phyloP scores from a whole-genome alignment of 2,113 vertebrate species.

The Trematomus loennbergii region DNA sequence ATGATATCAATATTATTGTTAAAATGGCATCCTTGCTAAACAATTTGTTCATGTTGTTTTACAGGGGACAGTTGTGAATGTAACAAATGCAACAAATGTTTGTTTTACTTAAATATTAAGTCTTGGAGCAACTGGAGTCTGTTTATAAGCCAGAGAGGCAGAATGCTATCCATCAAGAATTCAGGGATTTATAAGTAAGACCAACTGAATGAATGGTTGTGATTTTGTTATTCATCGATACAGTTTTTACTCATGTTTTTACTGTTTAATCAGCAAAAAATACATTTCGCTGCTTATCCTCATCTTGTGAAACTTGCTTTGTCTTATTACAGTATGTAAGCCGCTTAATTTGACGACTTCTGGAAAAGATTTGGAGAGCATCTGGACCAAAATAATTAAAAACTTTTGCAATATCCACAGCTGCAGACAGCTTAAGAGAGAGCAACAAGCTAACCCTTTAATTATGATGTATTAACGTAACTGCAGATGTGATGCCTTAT shows the following conservation, averaged over 20 bases:
- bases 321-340: not conserved
- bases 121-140: not conserved
- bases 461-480: not conserved
- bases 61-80: not conserved
- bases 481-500: not conserved
- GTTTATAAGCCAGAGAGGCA: not conserved
- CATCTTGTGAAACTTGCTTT: not conserved
- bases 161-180: not conserved
- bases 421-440: not conserved
- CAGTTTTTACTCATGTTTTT: not conserved
- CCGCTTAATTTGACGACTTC: not conserved
- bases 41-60: not conserved
- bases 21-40: not conserved
- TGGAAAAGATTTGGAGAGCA: not conserved
- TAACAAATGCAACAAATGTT: not conserved
- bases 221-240: not conserved
- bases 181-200: not conserved
- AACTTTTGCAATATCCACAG: not conserved
- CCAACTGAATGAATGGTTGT: constrained; percentile 9
- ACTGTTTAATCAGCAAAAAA: not conserved
- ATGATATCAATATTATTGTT: not conserved
- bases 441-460: not conserved
- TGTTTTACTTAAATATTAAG: constrained; percentile 14
- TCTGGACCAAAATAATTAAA: too few species aligned
- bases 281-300: not conserved